Evolutionary conservation across 2,113 vertebrate genomes (phyloP).

Genomic region (Colinus virginianus): DNA sequence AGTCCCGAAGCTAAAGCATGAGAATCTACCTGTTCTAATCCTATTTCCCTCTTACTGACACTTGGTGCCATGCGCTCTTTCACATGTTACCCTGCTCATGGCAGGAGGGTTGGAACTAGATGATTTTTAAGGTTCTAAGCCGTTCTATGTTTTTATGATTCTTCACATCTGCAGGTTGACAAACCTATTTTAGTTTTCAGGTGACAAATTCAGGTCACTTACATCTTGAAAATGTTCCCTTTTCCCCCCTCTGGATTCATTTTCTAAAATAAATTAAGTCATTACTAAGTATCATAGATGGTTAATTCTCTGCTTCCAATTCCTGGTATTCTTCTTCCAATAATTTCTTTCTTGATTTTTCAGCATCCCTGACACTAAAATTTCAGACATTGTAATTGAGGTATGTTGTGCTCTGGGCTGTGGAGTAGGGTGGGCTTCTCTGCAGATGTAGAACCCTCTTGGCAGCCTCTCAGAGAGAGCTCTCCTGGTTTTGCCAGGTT

Average conservation of each 20-base stretch:
- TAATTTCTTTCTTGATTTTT: background rate
- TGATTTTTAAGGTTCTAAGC: too few relatives aligned
- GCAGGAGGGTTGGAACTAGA: too few relatives aligned
- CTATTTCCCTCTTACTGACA: background rate
- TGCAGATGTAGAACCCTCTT: background rate
- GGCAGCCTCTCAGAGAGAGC: background rate
- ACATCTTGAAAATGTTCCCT: background rate
- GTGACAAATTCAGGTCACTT: background rate
- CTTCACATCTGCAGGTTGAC: background rate
- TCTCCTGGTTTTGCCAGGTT: background rate
- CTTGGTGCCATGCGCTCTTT: background rate
- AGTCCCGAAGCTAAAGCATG: accelerated
- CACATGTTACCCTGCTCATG: too few relatives aligned
- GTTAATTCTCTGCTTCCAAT: background rate
- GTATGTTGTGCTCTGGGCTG: background rate
- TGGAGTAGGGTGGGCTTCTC: background rate
- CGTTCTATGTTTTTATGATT: background rate
- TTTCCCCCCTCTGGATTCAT: background rate
- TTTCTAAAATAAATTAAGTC: background rate
- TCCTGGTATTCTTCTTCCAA: background rate
- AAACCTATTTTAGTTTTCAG: background rate
- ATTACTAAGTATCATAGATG: background rate
- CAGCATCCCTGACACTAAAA: background rate
- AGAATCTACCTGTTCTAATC: background rate
- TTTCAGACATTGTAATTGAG: background rate